These are phyloP conservation scores for Atta cephalotes DNA, from an alignment of 1,140 invertebrate species.

Conservation along the genomic window DNA sequence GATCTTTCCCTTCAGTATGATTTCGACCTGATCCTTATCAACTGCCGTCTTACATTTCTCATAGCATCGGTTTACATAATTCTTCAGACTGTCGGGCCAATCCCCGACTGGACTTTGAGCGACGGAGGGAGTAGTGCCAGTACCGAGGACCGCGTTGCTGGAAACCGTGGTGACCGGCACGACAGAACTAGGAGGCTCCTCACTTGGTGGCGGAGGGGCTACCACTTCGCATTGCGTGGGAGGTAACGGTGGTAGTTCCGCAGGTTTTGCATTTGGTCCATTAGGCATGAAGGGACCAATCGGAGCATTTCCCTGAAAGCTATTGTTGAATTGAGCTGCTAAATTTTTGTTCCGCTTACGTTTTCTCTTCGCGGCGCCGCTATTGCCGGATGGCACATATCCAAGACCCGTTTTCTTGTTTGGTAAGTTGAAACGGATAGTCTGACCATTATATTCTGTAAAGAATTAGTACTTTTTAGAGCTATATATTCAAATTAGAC, in stretches of 20 bases:
- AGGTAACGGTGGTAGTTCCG: conserved; percentile 87
- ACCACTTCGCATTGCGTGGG: conserved; percentile 85
- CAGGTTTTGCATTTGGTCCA: conserved; percentile 74
- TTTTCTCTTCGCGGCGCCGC: conserved; percentile 90
- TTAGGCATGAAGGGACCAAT: conserved; percentile 71
- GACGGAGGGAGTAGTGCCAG: conserved; percentile 74
- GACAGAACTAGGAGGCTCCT: conserved; percentile 75
- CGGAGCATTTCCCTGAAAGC: conserved; percentile 82
- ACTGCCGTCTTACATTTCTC: conserved; percentile 94
- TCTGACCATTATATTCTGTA: conserved; percentile 77
- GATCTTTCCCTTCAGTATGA: conserved; percentile 96
- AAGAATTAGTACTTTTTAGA: conserved; percentile 62
- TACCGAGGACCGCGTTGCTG: conserved; percentile 50
- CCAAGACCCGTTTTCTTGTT: conserved; percentile 87
- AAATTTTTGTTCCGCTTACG: conserved; percentile 90
- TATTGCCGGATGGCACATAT: conserved; percentile 85
- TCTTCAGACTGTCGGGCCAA: conserved; percentile 92
- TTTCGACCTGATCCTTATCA: conserved; percentile 97
- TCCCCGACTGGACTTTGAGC: conserved; percentile 85
- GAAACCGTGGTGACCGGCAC: conserved; percentile 53
- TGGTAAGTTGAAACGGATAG: conserved; percentile 88
- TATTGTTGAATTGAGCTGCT: conserved; percentile 86
- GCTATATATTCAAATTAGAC: background rate
- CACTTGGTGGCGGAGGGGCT: conserved; percentile 78
- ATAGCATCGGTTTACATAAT: conserved; percentile 97